Base-by-base conservation (phyloP, 2,888 invertebrate genomes). In the Orchesella flavescens region DNA sequence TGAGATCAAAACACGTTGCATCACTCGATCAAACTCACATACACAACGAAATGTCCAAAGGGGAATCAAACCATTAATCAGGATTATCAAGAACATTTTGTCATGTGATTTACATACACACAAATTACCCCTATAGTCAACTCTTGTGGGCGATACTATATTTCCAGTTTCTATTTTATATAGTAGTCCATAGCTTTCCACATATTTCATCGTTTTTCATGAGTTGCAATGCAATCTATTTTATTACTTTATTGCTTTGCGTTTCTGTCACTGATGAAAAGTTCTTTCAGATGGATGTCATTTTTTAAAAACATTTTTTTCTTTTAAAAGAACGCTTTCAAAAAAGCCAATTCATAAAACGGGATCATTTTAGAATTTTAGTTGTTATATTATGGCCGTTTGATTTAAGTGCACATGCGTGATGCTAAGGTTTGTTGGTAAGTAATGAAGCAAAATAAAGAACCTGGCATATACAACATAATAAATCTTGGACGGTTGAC, bases 41-140 rank as follows among this genome's bases (percentile, higher is more conserved):
- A 34, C 34, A 34, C 34, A 34, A 4, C 34, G 34, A 34, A 34
- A 34, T 34, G 34, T 34, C 34, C 34, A 34, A 34, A 34, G 34
- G 34, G 34, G 44, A 53, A 49, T 17, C 23, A 77, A 55, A 68
- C 69, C 77, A 77, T 77, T 77, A 77, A 77, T 77, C 77, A 77
- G 61, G 77, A 77, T 77, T 77, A 77, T 63, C 13, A 63, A 53
- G 53, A 53, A 53, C 53, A 53, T 53, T 53, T 53, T 53, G 17
- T 34, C 34, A 34, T 34, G 34, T 34, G 34, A 34, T 34, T 34
- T 34, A 34, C 34, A 34, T 34, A 34, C 34, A 34, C 34, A 34
- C 34, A 34, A 34, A 34, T 34, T 34, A 34, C 34, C 34, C 34
- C 7, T 34, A 34, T 34, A 7, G 34, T 34, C 34, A 4, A 34